Conservation (phyloP, 2,797 vertebrate genomes). For the Eupleurogrammus muticus region DNA sequence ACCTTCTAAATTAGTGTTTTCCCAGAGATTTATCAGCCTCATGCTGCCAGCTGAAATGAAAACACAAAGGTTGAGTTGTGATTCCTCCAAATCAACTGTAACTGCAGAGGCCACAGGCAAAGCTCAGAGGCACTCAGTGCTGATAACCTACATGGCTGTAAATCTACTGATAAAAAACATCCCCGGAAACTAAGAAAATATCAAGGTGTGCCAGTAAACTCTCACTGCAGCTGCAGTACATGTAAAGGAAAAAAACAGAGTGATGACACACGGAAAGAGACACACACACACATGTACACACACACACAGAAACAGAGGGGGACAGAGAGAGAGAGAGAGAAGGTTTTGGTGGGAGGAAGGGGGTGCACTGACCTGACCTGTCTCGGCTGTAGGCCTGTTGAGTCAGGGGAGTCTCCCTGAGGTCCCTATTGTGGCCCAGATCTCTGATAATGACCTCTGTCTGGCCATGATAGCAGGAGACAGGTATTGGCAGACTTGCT, state of each 20-base stretch:
- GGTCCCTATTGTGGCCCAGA: slow-evolving; percentile 67
- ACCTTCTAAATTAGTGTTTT: slow-evolving; percentile 73
- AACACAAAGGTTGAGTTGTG: slow-evolving; percentile 63
- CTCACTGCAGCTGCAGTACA: slow-evolving; percentile 16
- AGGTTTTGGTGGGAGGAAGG: slow-evolving; percentile 23
- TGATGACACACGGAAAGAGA: slow-evolving; percentile 30
- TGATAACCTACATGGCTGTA: slow-evolving; percentile 63
- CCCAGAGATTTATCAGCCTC: slow-evolving; percentile 68
- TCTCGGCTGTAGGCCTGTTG: slow-evolving; percentile 66
- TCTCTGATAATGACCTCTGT: slow-evolving; percentile 83
- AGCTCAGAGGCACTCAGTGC: slow-evolving; percentile 58
- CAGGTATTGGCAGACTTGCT: slow-evolving; percentile 79
- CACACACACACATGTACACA: slow-evolving; percentile 4
- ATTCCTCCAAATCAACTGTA: slow-evolving; percentile 64
- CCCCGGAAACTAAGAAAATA: slow-evolving; percentile 54
- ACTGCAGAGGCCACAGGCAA: slow-evolving; percentile 68
- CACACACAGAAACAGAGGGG: slow-evolving; percentile 6
- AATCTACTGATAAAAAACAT: slow-evolving; percentile 67
- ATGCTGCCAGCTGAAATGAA: slow-evolving; percentile 64
- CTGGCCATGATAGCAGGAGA: slow-evolving; percentile 71
- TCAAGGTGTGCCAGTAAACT: slow-evolving; percentile 45
- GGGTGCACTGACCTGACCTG: slow-evolving; percentile 72
- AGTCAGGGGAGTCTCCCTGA: slow-evolving; percentile 74
- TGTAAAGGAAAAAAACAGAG: slow-evolving; percentile 34
- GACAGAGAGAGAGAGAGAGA: neutral